phyloP scores from a whole-genome alignment of 2,797 vertebrate species.

The Cryptoblepharus egeriae region DNA sequence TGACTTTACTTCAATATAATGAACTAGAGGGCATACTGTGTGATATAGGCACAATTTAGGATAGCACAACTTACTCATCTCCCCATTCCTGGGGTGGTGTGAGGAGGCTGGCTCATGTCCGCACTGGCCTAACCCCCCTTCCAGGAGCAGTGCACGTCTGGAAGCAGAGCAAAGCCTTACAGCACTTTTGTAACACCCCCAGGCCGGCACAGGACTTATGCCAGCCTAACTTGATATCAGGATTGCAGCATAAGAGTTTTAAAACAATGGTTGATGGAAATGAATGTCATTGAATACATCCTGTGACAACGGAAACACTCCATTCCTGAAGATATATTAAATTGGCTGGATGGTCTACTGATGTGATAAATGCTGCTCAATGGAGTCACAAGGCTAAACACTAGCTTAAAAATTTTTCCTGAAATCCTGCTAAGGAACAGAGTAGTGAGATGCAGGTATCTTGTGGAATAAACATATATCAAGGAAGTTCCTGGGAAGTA shows the following conservation, averaged over 20 bases:
- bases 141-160: no score
- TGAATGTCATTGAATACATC: background rate
- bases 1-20: slow-evolving; percentile 8
- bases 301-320: background rate
- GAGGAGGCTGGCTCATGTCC: no score
- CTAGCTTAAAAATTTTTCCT: background rate
- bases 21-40: background rate
- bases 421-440: background rate
- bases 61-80: no score
- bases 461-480: background rate
- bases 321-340: background rate
- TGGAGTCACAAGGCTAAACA: background rate
- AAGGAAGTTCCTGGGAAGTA: background rate
- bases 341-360: background rate
- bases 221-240: no score
- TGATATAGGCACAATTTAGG: no score
- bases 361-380: background rate
- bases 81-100: no score
- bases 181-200: no score
- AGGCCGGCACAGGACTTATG: no score
- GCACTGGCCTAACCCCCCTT: no score
- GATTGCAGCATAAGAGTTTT: slow-evolving; percentile 1
- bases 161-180: no score
- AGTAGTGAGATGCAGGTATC: background rate
- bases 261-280: slow-evolving; percentile 9